Conservation (phyloP, 2,113 vertebrate species). For the Stomatorhinus ivindoensis region DNA sequence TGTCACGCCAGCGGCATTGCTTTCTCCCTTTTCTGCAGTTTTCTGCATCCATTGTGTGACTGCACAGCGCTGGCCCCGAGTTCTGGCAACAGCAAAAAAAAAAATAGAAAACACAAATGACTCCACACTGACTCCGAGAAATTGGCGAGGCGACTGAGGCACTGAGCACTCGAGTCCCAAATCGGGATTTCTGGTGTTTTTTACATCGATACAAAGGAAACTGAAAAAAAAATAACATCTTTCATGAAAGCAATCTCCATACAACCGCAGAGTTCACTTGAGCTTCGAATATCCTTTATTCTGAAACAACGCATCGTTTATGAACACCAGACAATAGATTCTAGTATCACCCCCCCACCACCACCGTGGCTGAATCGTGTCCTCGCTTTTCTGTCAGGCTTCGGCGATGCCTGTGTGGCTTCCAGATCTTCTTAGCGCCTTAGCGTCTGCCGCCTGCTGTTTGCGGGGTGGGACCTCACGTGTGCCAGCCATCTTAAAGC, state of each 20-base stretch:
- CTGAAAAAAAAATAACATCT: neutral
- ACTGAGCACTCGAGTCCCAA: neutral
- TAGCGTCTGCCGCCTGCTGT: neutral
- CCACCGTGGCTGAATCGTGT: neutral
- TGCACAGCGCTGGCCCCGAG: neutral
- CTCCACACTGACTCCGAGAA: conserved; percentile 7
- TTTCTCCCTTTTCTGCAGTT: neutral
- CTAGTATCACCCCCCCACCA: neutral
- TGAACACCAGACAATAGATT: neutral
- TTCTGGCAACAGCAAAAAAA: neutral
- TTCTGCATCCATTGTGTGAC: neutral
- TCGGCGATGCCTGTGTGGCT: neutral
- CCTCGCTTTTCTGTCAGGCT: neutral
- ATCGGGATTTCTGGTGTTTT: conserved; percentile 9
- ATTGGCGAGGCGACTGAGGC: neutral
- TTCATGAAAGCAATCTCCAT: conserved; percentile 5
- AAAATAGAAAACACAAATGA: neutral
- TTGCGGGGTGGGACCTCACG: neutral
- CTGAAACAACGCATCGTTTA: neutral
- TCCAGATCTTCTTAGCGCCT: neutral
- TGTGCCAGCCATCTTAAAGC: neutral
- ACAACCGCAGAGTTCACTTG: neutral
- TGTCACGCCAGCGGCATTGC: neutral
- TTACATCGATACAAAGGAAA: neutral
- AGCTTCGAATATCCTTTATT: neutral